Evolutionary conservation across 1,140 invertebrate species (phyloP).

Genomic region (Drusus annulatus): DNA sequence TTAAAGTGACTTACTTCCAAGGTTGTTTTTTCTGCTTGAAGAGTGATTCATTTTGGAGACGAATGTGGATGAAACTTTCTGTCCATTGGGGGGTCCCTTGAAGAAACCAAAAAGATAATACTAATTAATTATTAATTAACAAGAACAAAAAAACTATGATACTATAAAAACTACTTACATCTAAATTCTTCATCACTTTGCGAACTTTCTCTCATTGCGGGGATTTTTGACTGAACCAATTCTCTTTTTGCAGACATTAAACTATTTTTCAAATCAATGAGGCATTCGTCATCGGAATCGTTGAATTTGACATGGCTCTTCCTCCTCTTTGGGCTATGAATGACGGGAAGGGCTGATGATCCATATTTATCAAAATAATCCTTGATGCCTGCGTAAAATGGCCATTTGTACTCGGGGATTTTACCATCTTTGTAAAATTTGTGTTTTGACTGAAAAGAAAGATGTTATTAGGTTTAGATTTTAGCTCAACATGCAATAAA

Average conservation of each 20-base stretch:
- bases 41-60: constrained; percentile 52
- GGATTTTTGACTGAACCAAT: background rate
- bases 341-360: background rate
- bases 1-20: constrained; percentile 47
- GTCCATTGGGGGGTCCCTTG: constrained; percentile 54
- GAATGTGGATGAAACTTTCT: constrained; percentile 51
- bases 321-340: background rate
- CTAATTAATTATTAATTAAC: no score
- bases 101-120: constrained; percentile 32
- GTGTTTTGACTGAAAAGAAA: constrained; percentile 37
- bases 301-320: constrained; percentile 8
- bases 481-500: no score
- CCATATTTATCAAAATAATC: constrained; percentile 36
- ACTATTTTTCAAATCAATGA: constrained; percentile 40
- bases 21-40: constrained; percentile 53
- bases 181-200: constrained; percentile 41
- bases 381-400: constrained; percentile 44
- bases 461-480: background rate
- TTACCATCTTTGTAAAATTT: constrained; percentile 32
- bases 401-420: constrained; percentile 39
- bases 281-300: constrained; percentile 48
- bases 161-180: constrained; percentile 15
- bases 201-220: background rate
- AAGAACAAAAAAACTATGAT: no score
- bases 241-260: constrained; percentile 26